Evolutionary conservation across 1,140 invertebrate genomes (phyloP), one percentile per base, ranked within the genome.

Genomic region (Drosophila sturtevanti): DNA sequence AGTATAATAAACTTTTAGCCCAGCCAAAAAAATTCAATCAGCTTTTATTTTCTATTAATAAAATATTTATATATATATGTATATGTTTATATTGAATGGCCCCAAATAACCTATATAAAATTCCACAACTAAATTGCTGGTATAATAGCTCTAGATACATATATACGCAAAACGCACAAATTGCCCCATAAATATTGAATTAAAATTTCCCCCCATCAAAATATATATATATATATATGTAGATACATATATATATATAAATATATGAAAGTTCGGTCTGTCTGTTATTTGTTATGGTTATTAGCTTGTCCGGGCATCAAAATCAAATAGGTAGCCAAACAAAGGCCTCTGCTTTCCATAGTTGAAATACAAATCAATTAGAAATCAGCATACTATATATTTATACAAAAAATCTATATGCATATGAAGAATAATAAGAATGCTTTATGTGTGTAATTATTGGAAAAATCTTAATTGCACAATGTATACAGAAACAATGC

Each of bases 141-240:
- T 63, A 68, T 80, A 75, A 68, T 59, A 71, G 56, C 41, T 38
- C 22, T 68, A 37, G 24, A 54, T 24, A 56, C 41, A 54, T 35
- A 54, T 37, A 22, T 58, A 37, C 51, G 10, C 44, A 21, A 76
- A 48, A 16, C 16, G 41, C 41, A 38, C 59, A 27, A 86, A 87
- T 70, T 62, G 74, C 31, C 56, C 78, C 63, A 79, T 87, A 86
- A 81, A 87, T 81, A 76, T 79, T 87, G 65, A 86, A 87, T 87
- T 71, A 79, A 77, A 65, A 60, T 68, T 63, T 66, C 51, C 31
- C 68, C 21, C 41, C 3, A 58, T 41, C 51, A 67, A 67, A 37
- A 48, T 34, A 14, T 7, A 64, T 54, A 70, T 60, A 24, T 64
- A 41, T 60, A 44, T 21, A 11, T 48, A 10, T 21, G 7, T 31